A percentile compares a stretch with the other conserved stretches of the same genome.
Conservation (phyloP, 2,888 invertebrate genomes). For the Spisula solida region DNA sequence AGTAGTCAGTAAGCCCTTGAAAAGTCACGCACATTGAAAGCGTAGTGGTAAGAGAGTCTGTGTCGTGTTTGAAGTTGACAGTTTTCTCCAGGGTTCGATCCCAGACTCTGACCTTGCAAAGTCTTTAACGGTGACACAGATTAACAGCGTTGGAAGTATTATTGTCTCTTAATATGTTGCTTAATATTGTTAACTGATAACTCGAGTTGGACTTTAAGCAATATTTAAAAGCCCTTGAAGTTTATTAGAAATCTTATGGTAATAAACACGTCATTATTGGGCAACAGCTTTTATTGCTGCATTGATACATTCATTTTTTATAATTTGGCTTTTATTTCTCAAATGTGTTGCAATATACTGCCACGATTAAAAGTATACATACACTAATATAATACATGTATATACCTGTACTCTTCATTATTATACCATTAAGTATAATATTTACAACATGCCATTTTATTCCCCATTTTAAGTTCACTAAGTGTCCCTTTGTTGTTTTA, state of each 20-base stretch:
- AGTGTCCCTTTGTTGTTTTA: slow-evolving; percentile 18
- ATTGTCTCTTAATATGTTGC: no score
- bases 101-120: no score
- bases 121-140: no score
- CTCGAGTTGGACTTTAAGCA: no score
- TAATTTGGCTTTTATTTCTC: not conserved
- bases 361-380: not conserved
- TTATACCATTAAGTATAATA: not conserved
- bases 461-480: not conserved
- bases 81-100: no score
- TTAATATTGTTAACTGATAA: no score
- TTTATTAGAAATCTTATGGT: slow-evolving; percentile 12
- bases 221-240: not conserved
- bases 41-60: no score
- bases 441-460: not conserved
- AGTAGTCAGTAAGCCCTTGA: no score
- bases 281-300: not conserved
- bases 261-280: not conserved
- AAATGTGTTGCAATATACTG: not conserved
- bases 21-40: no score
- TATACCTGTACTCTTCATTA: not conserved
- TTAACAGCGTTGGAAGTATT: no score
- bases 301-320: not conserved
- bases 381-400: not conserved
- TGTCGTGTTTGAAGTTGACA: no score